phyloP scores from a whole-genome alignment of 2,113 vertebrate genomes.

The Apteryx mantelli region DNA sequence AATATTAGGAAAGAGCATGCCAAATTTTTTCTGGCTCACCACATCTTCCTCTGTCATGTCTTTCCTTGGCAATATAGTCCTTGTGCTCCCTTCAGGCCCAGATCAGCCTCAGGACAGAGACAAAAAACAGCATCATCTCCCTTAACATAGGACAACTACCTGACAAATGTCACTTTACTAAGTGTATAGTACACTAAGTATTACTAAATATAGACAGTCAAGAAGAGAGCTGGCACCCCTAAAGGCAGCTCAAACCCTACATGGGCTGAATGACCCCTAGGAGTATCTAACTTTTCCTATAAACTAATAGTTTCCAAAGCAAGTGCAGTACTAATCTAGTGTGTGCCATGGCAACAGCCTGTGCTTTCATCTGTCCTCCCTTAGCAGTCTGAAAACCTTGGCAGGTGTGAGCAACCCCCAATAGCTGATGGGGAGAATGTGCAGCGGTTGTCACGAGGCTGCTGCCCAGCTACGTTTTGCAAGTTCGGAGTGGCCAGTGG shows the following conservation, averaged over 20 bases:
- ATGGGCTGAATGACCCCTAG: not conserved
- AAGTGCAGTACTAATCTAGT: not conserved
- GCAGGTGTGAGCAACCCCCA: accelerated
- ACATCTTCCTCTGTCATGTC: not conserved
- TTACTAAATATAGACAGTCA: no score
- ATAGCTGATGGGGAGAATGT: not conserved
- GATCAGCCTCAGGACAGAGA: not conserved
- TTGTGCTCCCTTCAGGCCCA: not conserved
- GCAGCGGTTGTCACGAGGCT: no score
- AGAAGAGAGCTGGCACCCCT: not conserved
- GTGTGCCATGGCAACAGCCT: not conserved
- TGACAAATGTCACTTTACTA: not conserved
- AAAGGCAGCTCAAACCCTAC: not conserved
- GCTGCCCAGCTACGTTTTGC: no score
- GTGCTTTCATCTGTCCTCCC: not conserved
- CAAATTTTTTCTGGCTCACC: not conserved
- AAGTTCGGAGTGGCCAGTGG: no score
- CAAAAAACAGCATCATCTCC: not conserved
- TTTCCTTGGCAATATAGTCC: not conserved
- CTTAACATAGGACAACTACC: not conserved
- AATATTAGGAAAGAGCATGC: not conserved
- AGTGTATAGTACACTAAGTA: not conserved
- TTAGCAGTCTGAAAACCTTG: not conserved
- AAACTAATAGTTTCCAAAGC: not conserved
- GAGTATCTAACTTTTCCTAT: not conserved